Percentiles rank a stretch among this genome's conserved stretches.
Evolutionary conservation across 2,113 vertebrate genomes (phyloP).

Genomic region (Corythaixoides concolor): DNA sequence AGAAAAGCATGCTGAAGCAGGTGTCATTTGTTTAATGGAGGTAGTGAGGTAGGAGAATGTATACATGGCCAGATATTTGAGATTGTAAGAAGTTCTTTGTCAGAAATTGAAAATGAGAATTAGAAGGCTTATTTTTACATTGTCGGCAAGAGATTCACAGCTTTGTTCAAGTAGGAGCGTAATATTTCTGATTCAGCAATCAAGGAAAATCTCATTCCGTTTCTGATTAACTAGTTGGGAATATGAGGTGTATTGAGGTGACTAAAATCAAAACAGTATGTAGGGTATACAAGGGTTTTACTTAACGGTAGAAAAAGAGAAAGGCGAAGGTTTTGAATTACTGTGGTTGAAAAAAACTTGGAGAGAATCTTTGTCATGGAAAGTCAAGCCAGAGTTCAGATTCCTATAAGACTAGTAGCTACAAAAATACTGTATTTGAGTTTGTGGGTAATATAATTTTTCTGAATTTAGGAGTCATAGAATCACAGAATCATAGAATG

Average conservation of each 20-base stretch:
- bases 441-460: background rate
- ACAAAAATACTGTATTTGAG: background rate
- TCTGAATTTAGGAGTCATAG: background rate
- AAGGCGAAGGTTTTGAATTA: background rate
- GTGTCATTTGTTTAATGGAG: background rate
- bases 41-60: background rate
- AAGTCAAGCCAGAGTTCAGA: background rate
- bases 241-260: background rate
- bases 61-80: background rate
- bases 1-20: background rate
- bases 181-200: background rate
- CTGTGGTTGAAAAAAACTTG: background rate
- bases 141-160: background rate
- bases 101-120: background rate
- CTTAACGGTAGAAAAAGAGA: background rate
- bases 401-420: background rate
- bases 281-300: background rate
- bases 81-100: background rate
- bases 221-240: background rate
- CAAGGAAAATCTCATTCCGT: background rate
- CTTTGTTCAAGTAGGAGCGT: background rate
- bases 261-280: background rate
- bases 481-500: too few species aligned
- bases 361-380: background rate
- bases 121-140: background rate